Conservation (phyloP, 2,888 invertebrate species). For the Trimorus sp. region DNA sequence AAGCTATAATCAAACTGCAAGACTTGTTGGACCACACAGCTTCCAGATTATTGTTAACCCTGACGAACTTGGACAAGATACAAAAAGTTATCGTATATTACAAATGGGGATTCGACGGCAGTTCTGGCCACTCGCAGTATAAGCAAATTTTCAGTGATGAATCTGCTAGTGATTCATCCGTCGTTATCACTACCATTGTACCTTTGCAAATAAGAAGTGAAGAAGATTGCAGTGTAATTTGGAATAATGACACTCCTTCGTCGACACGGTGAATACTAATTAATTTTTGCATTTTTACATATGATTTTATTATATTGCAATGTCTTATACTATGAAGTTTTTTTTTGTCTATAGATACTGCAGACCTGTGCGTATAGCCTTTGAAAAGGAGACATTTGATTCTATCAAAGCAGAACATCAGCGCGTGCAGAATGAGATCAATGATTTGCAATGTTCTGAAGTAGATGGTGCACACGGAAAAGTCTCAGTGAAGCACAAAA, state of each 20-base stretch:
- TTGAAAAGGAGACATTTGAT: conserved; percentile 10
- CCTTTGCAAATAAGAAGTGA: conserved; percentile 3
- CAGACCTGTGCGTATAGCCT: conserved; percentile 16
- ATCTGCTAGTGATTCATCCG: neutral
- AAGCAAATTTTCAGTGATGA: conserved; percentile 5
- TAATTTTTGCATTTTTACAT: conserved; percentile 1
- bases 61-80: neutral
- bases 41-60: neutral
- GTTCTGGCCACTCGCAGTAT: conserved; percentile 16
- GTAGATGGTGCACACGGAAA: neutral
- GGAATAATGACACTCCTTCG: conserved; percentile 22
- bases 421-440: conserved; percentile 3
- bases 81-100: conserved; percentile 2
- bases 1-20: conserved; percentile 8
- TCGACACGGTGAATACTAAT: conserved; percentile 17
- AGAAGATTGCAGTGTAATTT: neutral
- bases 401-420: conserved; percentile 8
- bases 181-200: conserved; percentile 23
- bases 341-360: conserved; percentile 14
- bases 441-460: neutral
- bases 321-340: too few species aligned
- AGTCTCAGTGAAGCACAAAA: conserved; percentile 1
- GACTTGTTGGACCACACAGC: conserved; percentile 17
- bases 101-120: conserved; percentile 30
- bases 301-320: neutral